Percentiles rank a stretch among this genome's conserved stretches.
phyloP scores from a whole-genome alignment of 2,797 vertebrate genomes.

The Pipistrellus nathusii region DNA sequence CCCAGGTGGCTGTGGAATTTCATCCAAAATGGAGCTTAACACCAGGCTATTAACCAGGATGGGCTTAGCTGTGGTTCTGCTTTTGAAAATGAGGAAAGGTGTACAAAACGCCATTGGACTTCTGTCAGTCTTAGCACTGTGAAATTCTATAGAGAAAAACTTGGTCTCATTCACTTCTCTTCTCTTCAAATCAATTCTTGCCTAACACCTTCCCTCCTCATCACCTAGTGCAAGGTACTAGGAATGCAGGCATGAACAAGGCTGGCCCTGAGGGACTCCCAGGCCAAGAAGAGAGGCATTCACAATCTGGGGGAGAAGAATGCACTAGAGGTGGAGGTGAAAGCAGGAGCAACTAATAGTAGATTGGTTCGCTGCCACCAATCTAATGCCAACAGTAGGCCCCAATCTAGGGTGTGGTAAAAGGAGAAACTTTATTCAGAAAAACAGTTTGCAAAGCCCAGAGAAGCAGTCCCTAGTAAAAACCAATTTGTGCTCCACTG shows the following conservation, averaged over 20 bases:
- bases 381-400: background rate
- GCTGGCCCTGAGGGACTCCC: background rate
- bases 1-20: background rate
- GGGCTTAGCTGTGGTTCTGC: background rate
- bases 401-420: background rate
- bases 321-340: accelerated
- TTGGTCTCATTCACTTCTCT: background rate
- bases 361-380: background rate
- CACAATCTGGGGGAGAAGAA: background rate
- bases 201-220: background rate
- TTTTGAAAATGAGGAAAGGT: background rate
- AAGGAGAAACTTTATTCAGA: background rate
- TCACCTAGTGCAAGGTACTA: background rate
- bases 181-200: background rate
- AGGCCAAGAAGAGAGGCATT: background rate
- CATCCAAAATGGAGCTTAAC: background rate
- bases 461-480: background rate
- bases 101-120: background rate
- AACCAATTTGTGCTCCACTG: background rate
- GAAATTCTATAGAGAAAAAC: background rate
- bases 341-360: background rate
- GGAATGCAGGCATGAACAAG: background rate
- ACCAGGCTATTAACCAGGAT: background rate
- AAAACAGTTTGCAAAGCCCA: background rate
- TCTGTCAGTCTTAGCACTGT: background rate